Base-by-base conservation (phyloP, 2,113 vertebrate species). In the Pogonocichla stellata region DNA sequence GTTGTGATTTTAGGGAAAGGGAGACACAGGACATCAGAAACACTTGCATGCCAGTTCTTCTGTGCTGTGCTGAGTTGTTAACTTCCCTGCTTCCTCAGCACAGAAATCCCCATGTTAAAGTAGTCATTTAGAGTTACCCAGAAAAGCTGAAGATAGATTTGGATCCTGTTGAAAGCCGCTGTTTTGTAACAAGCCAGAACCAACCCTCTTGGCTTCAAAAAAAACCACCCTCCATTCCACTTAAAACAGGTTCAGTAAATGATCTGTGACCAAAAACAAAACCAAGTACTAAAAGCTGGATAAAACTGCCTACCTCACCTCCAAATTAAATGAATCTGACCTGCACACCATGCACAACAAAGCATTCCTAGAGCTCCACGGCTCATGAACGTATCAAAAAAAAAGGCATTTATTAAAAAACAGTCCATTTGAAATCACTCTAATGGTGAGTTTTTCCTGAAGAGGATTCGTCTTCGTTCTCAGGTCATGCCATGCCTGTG, bases 241-340 rank as follows among this genome's bases (percentile, higher is more conserved):
- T 95, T 97, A 91, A 96, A 96, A 95, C 95, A 95, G 94, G 91
- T 97, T 95, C 94, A 90, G 91, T 80, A 95, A 97, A 95, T 95
- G 87, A 93, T 95, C 94, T 91, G 93, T 97, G 95, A 97, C 96
- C 95, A 96, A 97, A 95, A 97, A 85, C 94, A 97, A 95, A 96
- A 95, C 94, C 94, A 91, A 97, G 62, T 78, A 94, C 91, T 85
- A 97, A 94, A 97, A 85, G 71, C 67, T 92, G 93, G 94, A 88
- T 89, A 77, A 91, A 97, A 94, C 87, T 93, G 74, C 78, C 93
- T 61, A 61, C 88, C 94, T 95, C 87, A 90, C 81, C 93, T 95
- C 90, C 87, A 95, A 95, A 96, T 97, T 92, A 95, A 96, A 97
- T 94, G 72, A 71, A 73, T 88, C 70, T 95, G 93, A 95, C 87